phyloP scores from a whole-genome alignment of 2,888 invertebrate genomes.

The Eristalinus sepulchralis region DNA sequence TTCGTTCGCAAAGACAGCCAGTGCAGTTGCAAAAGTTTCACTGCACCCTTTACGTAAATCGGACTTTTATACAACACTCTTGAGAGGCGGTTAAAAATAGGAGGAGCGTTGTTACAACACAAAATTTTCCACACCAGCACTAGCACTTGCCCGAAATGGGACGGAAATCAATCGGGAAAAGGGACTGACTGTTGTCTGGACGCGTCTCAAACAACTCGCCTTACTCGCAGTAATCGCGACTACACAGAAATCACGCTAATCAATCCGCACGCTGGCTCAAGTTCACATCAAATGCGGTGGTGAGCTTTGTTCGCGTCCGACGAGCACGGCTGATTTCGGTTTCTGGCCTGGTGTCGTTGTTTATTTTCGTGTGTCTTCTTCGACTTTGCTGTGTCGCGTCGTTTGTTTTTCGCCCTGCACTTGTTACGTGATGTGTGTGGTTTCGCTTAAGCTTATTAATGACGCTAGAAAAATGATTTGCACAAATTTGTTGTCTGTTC shows the following conservation, averaged over 20 bases:
- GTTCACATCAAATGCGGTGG: slow-evolving; percentile 62
- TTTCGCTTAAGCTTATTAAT: slow-evolving; percentile 71
- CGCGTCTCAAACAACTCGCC: background rate
- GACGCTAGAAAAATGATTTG: slow-evolving; percentile 67
- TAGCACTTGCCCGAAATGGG: background rate
- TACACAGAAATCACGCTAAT: background rate
- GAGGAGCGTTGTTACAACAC: slow-evolving; percentile 2
- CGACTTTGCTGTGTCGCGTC: slow-evolving; percentile 36
- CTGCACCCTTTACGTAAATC: slow-evolving; percentile 56
- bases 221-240: slow-evolving; percentile 33
- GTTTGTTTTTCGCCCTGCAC: slow-evolving; percentile 21
- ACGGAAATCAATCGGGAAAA: background rate
- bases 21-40: background rate
- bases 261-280: slow-evolving; percentile 67
- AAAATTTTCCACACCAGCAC: background rate
- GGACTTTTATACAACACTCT: slow-evolving; percentile 46
- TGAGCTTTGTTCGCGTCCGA: slow-evolving; percentile 57
- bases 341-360: slow-evolving; percentile 38
- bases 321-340: slow-evolving; percentile 50
- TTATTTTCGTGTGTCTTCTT: slow-evolving; percentile 58
- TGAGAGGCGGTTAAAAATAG: slow-evolving; percentile 28
- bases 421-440: slow-evolving; percentile 56
- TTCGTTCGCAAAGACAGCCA: background rate
- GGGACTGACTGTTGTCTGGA: background rate
- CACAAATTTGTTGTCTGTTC: slow-evolving; percentile 15